A percentile compares a stretch with the other conserved stretches of the same genome.
Evolutionary conservation across 2,113 vertebrate genomes (phyloP).

Genomic region (Rousettus leschenaultii): DNA sequence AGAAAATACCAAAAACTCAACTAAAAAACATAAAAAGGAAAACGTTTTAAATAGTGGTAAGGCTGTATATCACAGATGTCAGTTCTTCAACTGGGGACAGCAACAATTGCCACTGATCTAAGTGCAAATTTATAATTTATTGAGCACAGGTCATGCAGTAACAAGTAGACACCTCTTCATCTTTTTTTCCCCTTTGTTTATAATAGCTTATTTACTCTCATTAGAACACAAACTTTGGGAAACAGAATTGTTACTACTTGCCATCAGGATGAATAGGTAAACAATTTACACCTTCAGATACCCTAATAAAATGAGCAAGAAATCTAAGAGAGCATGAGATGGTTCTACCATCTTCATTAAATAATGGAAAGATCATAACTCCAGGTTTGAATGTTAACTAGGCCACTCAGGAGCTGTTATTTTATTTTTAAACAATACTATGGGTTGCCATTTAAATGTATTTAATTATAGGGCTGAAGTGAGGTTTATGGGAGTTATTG

Average conservation of each 20-base stretch:
- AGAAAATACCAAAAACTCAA: not conserved
- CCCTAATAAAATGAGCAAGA: not conserved
- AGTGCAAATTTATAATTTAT: not conserved
- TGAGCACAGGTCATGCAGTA: not conserved
- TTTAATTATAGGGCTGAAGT: not conserved
- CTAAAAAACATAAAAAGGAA: not conserved
- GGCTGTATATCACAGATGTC: not conserved
- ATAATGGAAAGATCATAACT: not conserved
- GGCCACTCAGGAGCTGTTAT: not conserved
- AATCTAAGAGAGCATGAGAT: not conserved
- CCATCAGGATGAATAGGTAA: not conserved
- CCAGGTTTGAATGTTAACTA: not conserved
- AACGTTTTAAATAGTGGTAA: not conserved
- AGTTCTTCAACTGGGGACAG: not conserved
- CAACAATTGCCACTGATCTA: not conserved
- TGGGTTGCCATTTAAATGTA: not conserved
- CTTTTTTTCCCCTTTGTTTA: not conserved
- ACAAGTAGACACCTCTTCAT: not conserved
- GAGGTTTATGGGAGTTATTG: not conserved
- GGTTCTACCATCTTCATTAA: too few relatives aligned
- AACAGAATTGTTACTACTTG: not conserved
- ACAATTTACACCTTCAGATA: not conserved
- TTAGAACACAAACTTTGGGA: not conserved
- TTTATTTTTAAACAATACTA: not conserved
- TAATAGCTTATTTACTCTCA: not conserved